Conservation (phyloP, 1,140 invertebrate species). For the Polyergus mexicanus region DNA sequence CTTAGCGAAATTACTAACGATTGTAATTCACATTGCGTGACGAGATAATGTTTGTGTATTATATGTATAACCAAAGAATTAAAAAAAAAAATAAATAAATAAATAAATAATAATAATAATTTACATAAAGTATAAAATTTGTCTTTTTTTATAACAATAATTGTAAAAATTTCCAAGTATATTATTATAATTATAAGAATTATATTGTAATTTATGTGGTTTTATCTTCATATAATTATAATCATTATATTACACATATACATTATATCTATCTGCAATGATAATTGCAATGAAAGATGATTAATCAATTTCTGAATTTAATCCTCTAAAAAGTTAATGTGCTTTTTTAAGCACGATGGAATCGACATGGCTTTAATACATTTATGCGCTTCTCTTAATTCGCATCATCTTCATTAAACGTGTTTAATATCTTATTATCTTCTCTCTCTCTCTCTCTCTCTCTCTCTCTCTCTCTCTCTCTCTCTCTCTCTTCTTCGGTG, state of each 20-base stretch:
- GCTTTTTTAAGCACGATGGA: background rate
- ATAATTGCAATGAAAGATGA: too few species aligned
- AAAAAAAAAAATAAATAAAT: too few species aligned
- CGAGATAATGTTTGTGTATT: background rate
- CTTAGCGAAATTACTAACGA: constrained; percentile 5
- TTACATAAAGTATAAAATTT: background rate
- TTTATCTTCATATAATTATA: too few species aligned
- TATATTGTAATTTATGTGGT: too few species aligned
- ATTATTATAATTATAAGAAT: background rate
- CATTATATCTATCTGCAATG: too few species aligned
- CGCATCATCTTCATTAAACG: background rate
- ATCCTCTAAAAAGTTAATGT: too few species aligned
- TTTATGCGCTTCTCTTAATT: constrained; percentile 9
- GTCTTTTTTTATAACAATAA: background rate
- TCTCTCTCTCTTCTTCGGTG: background rate
- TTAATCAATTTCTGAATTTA: too few species aligned
- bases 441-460: background rate
- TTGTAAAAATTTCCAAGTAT: background rate
- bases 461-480: background rate
- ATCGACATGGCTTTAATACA: background rate
- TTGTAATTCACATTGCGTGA: background rate
- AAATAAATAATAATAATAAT: too few species aligned
- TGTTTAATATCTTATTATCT: background rate
- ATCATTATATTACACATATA: too few species aligned
- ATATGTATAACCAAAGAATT: background rate